Conservation (phyloP, 2,113 vertebrate genomes). For the Scortum barcoo region DNA sequence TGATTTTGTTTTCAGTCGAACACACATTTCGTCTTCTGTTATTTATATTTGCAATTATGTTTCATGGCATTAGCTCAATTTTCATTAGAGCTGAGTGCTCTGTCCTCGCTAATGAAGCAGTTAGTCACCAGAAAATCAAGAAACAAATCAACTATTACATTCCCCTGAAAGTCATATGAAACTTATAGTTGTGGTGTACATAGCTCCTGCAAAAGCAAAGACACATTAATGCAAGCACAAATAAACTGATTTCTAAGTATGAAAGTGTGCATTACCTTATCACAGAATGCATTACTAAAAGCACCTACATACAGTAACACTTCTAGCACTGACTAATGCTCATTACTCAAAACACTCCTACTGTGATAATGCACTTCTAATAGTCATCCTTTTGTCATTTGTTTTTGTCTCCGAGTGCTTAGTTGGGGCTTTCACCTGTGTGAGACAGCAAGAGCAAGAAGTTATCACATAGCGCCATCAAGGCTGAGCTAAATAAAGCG, state of each 20-base stretch:
- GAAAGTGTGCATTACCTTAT: slow-evolving; percentile 2
- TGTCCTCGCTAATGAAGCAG: slow-evolving; percentile 21
- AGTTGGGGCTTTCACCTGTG: slow-evolving; percentile 50
- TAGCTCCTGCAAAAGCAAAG: not conserved
- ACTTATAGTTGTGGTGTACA: not conserved
- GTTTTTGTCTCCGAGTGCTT: slow-evolving; percentile 24
- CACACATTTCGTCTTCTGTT: slow-evolving; percentile 29
- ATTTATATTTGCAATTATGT: slow-evolving; percentile 58
- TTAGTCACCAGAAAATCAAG: slow-evolving; percentile 13
- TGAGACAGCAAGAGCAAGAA: slow-evolving; percentile 57
- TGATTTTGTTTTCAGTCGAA: slow-evolving; percentile 8
- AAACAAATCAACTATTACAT: not conserved
- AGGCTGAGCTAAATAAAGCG: slow-evolving; percentile 79
- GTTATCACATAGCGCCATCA: slow-evolving; percentile 76
- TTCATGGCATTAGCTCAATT: slow-evolving; percentile 48
- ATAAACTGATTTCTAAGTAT: not conserved
- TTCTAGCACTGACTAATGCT: not conserved
- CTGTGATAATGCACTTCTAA: slow-evolving; percentile 41
- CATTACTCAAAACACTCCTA: slow-evolving; percentile 18
- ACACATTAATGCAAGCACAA: not conserved
- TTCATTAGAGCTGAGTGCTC: slow-evolving; percentile 35
- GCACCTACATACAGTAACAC: not conserved
- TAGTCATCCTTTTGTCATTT: slow-evolving; percentile 1
- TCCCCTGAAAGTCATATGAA: not conserved
- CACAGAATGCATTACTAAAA: slow-evolving; percentile 9